A percentile compares a stretch with the other conserved stretches of the same genome.
These are phyloP conservation scores for Enteromius viviparus DNA, from an alignment of 2,797 vertebrate species.

Conservation along the genomic window DNA sequence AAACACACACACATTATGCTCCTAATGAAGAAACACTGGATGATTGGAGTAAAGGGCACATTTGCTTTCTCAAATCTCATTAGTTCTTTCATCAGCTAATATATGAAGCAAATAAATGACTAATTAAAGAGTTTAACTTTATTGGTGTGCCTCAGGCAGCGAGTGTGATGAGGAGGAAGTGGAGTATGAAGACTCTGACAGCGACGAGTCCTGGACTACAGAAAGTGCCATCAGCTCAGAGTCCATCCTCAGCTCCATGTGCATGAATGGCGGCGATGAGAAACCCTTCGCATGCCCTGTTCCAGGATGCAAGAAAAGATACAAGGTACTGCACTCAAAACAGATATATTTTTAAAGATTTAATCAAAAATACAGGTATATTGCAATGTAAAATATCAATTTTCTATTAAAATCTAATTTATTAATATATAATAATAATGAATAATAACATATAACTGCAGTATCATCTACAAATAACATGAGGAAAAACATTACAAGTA, in stretches of 20 bases:
- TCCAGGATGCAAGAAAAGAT: slow-evolving; percentile 99
- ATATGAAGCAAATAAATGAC: slow-evolving; percentile 43
- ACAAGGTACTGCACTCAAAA: slow-evolving; percentile 80
- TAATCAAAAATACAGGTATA: too few relatives aligned
- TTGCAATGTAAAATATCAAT: too few relatives aligned
- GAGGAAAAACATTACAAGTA: neutral
- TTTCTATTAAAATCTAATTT: too few relatives aligned
- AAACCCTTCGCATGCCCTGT: slow-evolving; percentile 99
- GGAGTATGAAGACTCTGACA: slow-evolving; percentile 98
- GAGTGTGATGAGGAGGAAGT: slow-evolving; percentile 98
- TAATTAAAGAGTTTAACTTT: slow-evolving; percentile 44
- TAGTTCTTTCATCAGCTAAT: slow-evolving; percentile 44
- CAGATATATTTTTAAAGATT: neutral
- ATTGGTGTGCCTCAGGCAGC: slow-evolving; percentile 80
- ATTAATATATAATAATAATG: neutral
- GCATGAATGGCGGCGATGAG: slow-evolving; percentile 98
- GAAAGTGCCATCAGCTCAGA: slow-evolving; percentile 99
- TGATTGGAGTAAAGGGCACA: slow-evolving; percentile 29
- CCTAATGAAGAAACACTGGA: slow-evolving; percentile 31
- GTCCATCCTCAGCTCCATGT: slow-evolving; percentile 99
- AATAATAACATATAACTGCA: neutral
- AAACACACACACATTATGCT: slow-evolving; percentile 59
- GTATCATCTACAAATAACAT: neutral
- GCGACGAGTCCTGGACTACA: slow-evolving; percentile 98
- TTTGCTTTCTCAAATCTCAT: slow-evolving; percentile 24